Percentiles rank a stretch among this genome's conserved stretches.
These are phyloP conservation scores for Parauchenoglanis ngamensis DNA, from an alignment of 2,797 vertebrate genomes.

Conservation along the genomic window DNA sequence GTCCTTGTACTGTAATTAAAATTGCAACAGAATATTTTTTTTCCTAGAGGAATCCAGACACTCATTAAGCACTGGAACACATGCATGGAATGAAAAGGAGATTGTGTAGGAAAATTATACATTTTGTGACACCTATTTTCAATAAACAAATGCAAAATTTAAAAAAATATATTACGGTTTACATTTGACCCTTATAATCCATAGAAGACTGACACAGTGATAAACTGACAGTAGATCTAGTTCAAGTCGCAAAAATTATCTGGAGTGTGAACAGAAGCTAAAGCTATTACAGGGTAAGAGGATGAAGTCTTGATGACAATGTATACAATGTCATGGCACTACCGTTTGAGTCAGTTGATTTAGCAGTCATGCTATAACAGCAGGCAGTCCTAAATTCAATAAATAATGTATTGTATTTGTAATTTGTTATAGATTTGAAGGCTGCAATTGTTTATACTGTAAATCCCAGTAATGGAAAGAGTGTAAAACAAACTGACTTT, in stretches of 20 bases:
- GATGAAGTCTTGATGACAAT: neutral
- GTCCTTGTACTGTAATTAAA: neutral
- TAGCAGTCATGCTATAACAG: neutral
- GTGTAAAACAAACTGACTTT: neutral
- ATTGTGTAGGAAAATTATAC: neutral
- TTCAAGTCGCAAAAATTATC: neutral
- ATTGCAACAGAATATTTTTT: neutral
- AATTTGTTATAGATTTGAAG: neutral
- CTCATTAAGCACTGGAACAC: neutral
- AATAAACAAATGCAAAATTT: neutral
- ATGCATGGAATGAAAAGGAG: neutral
- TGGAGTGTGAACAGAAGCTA: neutral
- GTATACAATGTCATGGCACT: neutral
- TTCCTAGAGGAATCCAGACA: too few species aligned
- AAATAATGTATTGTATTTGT: neutral
- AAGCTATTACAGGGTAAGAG: neutral
- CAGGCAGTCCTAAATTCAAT: neutral
- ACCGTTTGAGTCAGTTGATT: neutral
- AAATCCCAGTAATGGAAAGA: neutral
- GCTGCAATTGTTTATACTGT: neutral
- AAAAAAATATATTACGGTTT: neutral
- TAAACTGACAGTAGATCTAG: neutral
- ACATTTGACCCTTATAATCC: neutral
- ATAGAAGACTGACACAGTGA: neutral
- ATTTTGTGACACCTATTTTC: neutral